Base-by-base conservation (phyloP, 2,888 invertebrate genomes). In the Amiota minor region DNA sequence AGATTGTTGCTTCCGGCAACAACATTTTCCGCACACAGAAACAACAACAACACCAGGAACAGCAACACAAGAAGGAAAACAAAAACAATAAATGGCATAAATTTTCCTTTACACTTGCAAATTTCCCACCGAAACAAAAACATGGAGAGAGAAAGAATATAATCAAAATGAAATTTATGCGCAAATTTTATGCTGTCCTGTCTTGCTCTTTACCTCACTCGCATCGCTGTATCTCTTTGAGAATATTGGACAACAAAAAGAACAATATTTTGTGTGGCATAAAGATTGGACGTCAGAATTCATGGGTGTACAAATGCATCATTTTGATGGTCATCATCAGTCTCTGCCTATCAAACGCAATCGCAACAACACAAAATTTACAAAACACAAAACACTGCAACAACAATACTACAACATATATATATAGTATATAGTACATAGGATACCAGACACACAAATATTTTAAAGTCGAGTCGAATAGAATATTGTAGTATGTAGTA, bases 301-400 rank as follows among this genome's bases (percentile, higher is more conserved):
- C 84, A 80, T 83, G 86, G 86, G 86, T 87, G 87, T 87, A 87
- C 85, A 81, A 85, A 87, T 87, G 84, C 88, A 87, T 87, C 87
- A 87, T 87, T 87, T 86, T 86, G 88, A 87, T 88, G 87, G 86
- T 86, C 87, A 87, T 86, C 87, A 88, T 88, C 87, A 87, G 87
- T 87, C 88, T 83, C 85, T 84, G 80, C 79, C 82, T 87, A 87
- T 87, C 88, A 87, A 81, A 80, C 79, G 76, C 78, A 80, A 83
- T 83, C 85, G 84, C 70, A 72, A 83, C 81, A 81, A 82, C 46
- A 74, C 61, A 73, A 72, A 35, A 35, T 35, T 6, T 70, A 71
- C 73, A 73, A 68, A 72, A 70, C 70, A 71, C 50, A 23, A 75
- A 70, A 35, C 50, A 61, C 72, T 56, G 18, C 70, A 73, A 55